These are phyloP conservation scores for Falcaria lacertinaria DNA, from an alignment of 2,888 invertebrate species.

Conservation along the genomic window DNA sequence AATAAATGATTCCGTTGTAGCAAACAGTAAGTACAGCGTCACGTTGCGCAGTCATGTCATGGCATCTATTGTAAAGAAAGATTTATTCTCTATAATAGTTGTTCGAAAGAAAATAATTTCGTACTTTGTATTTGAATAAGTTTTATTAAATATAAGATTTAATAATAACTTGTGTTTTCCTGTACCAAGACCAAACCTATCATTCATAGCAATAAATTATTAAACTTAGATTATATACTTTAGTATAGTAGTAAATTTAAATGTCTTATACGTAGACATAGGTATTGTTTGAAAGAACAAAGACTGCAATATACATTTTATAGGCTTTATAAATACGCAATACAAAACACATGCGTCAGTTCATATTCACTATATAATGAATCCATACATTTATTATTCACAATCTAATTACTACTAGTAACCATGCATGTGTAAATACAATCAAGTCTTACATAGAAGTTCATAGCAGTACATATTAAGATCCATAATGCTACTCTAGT, in stretches of 20 bases:
- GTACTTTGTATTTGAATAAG: slow-evolving; percentile 35
- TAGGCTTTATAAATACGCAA: neutral
- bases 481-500: slow-evolving; percentile 20
- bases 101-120: slow-evolving; percentile 57
- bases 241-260: too few species aligned
- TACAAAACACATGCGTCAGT: neutral
- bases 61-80: slow-evolving; percentile 56
- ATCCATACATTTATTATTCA: slow-evolving; percentile 53
- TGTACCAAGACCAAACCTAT: slow-evolving; percentile 4
- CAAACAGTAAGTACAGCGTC: slow-evolving; percentile 45
- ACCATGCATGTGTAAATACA: slow-evolving; percentile 35
- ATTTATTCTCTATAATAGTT: slow-evolving; percentile 48
- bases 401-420: slow-evolving; percentile 52
- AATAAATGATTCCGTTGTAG: neutral
- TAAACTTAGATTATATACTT: too few species aligned
- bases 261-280: too few species aligned
- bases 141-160: slow-evolving; percentile 58
- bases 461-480: slow-evolving; percentile 18
- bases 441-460: slow-evolving; percentile 24
- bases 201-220: neutral
- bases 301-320: neutral
- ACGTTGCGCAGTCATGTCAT: slow-evolving; percentile 47
- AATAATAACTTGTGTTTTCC: slow-evolving; percentile 28
- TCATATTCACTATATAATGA: slow-evolving; percentile 35
- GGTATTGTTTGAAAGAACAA: too few species aligned